Evolutionary conservation across 2,113 vertebrate species (phyloP), one percentile per base, ranked within the genome.

Genomic region (Trichechus manatus): DNA sequence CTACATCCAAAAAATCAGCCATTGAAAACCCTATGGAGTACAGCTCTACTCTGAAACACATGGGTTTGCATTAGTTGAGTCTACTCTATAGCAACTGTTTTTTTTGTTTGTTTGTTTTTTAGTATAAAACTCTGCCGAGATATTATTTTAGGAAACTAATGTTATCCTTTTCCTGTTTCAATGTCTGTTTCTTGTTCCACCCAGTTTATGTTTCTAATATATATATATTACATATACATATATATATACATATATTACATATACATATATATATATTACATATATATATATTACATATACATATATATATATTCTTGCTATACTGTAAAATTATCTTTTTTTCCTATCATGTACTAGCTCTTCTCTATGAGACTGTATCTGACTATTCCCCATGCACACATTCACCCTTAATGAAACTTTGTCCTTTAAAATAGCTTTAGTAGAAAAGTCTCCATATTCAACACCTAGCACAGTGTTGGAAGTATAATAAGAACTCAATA

Each of bases 71-170:
- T 66, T 13, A 66, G 64, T 11, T 66, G 64, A 66, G 29, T 66
- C 64, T 66, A 11, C 64, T 66, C 64, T 4, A 13, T 66, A 31
- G 63, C 63, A 66, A 66, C 11, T 3, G 23, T 63, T 63, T 31
- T 66, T 66, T 66, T 4, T 66, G 31, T 66, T 31, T 10, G 9
- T 53, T 53, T 53, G 50, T 53, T 53, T 53, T 53, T 53, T 53
- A 53, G 50, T 8, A 79, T 86, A 89, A 78, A 89, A 74, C 27
- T 91, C 8, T 79, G 82, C 1, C 27, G 23, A n/a, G 10, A 22
- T 80, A 64, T 61, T 89, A 39, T 42, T 31, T 75, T 85, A 85
- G 63, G 78, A 74, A 87, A 89, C 36, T 5, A 17, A 94, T 94
- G 8, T 47, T 84, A 2, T 25, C 13, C 42, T 87, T 89, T 61